A percentile compares a stretch with the other conserved stretches of the same genome.
Conservation (phyloP, 1,140 invertebrate genomes). For the Trichoplusia ni region DNA sequence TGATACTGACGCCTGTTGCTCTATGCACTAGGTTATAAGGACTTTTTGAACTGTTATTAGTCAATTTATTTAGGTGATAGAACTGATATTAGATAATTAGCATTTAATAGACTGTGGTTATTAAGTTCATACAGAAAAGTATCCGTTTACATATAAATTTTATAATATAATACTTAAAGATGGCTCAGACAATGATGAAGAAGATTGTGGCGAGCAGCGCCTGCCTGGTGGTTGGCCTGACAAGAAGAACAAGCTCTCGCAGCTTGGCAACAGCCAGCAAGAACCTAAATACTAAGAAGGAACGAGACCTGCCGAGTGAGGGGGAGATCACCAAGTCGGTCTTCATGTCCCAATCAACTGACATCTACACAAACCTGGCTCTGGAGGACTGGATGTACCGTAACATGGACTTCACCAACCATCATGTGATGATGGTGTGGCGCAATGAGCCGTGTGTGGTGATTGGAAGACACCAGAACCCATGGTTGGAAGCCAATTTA, state of each 20-base stretch:
- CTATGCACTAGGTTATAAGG: constrained; percentile 62
- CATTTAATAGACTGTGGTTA: constrained; percentile 58
- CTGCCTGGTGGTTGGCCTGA: constrained; percentile 63
- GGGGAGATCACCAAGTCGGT: constrained; percentile 89
- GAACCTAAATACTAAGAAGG: constrained; percentile 50
- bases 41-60: constrained; percentile 44
- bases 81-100: constrained; percentile 56
- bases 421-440: constrained; percentile 94
- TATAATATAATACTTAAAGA: constrained; percentile 50
- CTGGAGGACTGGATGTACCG: constrained; percentile 97
- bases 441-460: constrained; percentile 96
- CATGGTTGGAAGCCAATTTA: constrained; percentile 95
- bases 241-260: constrained; percentile 64
- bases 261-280: constrained; percentile 54
- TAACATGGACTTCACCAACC: constrained; percentile 90
- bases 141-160: constrained; percentile 53
- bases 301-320: constrained; percentile 66
- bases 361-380: constrained; percentile 95
- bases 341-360: constrained; percentile 94
- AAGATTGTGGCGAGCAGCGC: constrained; percentile 63
- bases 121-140: constrained; percentile 77
- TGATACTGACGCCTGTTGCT: constrained; percentile 83
- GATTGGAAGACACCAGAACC: constrained; percentile 98
- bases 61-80: constrained; percentile 39
- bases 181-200: constrained; percentile 76